Conservation (phyloP, 1,140 invertebrate species). For the Zaprionus inermis region DNA sequence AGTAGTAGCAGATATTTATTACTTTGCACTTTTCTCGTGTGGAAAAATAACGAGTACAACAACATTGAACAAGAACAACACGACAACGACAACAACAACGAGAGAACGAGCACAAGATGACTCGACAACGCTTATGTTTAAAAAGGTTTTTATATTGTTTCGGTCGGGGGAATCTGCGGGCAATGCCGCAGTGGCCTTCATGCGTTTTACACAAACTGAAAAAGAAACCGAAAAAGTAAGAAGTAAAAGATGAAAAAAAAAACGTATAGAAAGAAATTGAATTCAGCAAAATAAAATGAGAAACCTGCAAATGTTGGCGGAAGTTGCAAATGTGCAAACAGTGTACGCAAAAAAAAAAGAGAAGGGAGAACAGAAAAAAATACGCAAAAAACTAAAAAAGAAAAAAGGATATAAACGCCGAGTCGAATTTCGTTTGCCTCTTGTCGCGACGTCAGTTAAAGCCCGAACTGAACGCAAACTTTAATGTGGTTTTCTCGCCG, state of each 20-base stretch:
- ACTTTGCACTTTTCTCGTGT: no score
- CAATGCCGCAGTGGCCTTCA: constrained; percentile 66
- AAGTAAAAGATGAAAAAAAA: constrained; percentile 4
- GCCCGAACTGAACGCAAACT: constrained; percentile 17
- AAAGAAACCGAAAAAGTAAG: constrained; percentile 36
- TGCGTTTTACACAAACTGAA: constrained; percentile 56
- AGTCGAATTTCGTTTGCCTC: constrained; percentile 50
- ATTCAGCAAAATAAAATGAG: neutral
- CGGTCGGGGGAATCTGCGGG: constrained; percentile 36
- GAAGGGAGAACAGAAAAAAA: neutral
- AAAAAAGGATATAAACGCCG: constrained; percentile 10
- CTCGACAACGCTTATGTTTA: constrained; percentile 31
- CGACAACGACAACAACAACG: constrained; percentile 23
- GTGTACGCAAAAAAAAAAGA: constrained; percentile 7
- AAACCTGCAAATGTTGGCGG: constrained; percentile 47
- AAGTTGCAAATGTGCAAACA: constrained; percentile 42
- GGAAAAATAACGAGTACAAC: neutral
- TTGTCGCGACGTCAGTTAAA: constrained; percentile 56
- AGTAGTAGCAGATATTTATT: constrained; percentile 9
- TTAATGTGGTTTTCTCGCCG: constrained; percentile 16
- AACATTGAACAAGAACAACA: constrained; percentile 16
- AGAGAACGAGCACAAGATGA: constrained; percentile 27
- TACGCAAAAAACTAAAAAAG: constrained; percentile 6
- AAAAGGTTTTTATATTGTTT: constrained; percentile 34
- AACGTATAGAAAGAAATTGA: neutral